These are phyloP conservation scores for Leiothrix lutea DNA, from an alignment of 2,113 vertebrate species.

Conservation along the genomic window DNA sequence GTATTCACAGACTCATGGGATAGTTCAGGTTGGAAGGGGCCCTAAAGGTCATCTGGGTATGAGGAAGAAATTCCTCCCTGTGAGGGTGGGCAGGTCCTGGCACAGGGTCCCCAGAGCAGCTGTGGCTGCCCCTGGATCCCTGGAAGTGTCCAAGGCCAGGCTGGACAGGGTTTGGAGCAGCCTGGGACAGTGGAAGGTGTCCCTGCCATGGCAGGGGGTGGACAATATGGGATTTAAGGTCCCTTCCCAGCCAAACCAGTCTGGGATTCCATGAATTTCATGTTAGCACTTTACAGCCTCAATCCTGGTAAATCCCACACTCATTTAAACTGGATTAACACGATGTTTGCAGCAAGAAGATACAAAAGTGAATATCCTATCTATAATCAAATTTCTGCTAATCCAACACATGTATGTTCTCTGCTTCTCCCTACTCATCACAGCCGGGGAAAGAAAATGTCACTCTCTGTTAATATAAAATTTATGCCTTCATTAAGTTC, in stretches of 20 bases:
- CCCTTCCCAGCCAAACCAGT: neutral
- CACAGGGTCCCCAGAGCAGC: neutral
- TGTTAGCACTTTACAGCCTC: neutral
- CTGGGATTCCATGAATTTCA: neutral
- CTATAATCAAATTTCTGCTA: neutral
- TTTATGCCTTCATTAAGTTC: neutral
- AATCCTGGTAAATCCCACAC: neutral
- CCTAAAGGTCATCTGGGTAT: neutral
- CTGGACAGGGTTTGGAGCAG: fast-evolving
- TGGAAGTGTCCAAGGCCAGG: fast-evolving
- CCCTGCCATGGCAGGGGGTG: neutral
- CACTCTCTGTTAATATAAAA: neutral
- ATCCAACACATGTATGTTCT: neutral
- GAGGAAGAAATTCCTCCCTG: neutral
- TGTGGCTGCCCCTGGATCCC: neutral
- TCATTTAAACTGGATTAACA: neutral
- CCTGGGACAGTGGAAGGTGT: neutral
- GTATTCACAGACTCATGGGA: neutral
- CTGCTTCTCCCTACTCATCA: neutral
- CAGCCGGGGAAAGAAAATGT: neutral
- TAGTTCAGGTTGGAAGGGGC: neutral
- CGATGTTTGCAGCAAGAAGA: neutral
- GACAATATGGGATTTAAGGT: neutral
- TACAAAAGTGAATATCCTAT: neutral
- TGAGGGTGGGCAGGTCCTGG: neutral